phyloP scores from a whole-genome alignment of 35 echinoderm and acorn worm genomes.

The Nesometra sesokonis region DNA sequence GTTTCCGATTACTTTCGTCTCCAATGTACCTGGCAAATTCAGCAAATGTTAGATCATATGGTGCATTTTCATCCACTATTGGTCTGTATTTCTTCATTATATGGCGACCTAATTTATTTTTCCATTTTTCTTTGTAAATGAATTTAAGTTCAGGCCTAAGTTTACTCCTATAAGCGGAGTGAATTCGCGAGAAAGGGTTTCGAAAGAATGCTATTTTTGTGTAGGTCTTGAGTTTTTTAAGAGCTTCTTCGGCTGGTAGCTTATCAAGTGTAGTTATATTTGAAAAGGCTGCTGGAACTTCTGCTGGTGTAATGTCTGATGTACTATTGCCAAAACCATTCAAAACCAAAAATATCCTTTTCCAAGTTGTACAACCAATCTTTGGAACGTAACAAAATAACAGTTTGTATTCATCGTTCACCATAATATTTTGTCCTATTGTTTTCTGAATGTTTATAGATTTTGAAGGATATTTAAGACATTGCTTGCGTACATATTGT shows the following conservation, averaged over 20 bases:
- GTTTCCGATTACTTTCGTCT: background rate
- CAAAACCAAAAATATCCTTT: slow-evolving; percentile 29
- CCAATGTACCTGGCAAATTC: slow-evolving; percentile 50
- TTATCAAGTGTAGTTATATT: slow-evolving; percentile 3
- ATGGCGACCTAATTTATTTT: background rate
- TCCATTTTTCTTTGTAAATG: background rate
- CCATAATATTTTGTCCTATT: slow-evolving; percentile 4
- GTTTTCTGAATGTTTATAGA: background rate
- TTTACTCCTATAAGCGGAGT: slow-evolving; percentile 58
- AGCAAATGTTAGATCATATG: slow-evolving; percentile 23
- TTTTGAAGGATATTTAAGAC: background rate
- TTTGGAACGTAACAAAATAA: slow-evolving; percentile 67
- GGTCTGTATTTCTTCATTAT: background rate
- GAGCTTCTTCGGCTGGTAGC: slow-evolving; percentile 2
- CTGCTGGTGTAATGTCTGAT: background rate
- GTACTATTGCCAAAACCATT: background rate
- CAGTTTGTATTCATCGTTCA: slow-evolving; percentile 40
- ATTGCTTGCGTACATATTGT: background rate
- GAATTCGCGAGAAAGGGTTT: slow-evolving; percentile 31
- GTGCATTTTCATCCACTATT: background rate
- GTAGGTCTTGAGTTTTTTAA: slow-evolving; percentile 29
- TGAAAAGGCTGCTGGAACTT: background rate
- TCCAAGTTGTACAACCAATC: slow-evolving; percentile 59
- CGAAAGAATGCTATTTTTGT: slow-evolving; percentile 56
- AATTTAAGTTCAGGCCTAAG: slow-evolving; percentile 4